Evolutionary conservation across 2,797 vertebrate species (phyloP).

Genomic region (Halcyon smyrnensis): DNA sequence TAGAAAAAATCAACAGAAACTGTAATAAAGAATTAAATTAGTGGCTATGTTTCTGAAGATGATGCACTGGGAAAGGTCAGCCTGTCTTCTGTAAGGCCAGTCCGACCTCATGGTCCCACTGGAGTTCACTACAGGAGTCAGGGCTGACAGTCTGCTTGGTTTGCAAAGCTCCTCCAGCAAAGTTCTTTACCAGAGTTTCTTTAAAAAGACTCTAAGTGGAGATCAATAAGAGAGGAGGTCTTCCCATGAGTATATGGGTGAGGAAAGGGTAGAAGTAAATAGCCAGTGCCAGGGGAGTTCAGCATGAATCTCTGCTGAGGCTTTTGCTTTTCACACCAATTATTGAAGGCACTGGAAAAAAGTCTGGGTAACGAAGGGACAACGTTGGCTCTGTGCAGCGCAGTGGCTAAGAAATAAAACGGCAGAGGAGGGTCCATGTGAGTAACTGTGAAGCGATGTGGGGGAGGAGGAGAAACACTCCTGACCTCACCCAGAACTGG

Average conservation of each 20-base stretch:
- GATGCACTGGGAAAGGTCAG: background rate
- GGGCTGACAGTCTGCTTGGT: background rate
- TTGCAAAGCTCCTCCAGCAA: background rate
- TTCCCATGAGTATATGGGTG: background rate
- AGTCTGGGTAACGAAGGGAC: background rate
- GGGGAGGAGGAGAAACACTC: background rate
- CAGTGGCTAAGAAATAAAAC: background rate
- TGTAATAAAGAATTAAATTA: background rate
- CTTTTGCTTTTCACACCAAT: background rate
- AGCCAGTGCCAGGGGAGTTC: background rate
- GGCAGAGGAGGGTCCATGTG: background rate
- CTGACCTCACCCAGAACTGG: rapidly evolving
- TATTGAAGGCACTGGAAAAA: background rate
- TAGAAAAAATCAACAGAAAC: background rate
- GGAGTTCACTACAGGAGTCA: background rate
- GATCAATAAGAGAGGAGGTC: background rate
- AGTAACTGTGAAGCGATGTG: background rate
- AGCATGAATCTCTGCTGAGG: background rate
- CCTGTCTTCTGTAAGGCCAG: background rate
- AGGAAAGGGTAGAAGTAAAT: background rate
- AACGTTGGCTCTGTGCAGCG: background rate
- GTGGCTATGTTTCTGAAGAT: rapidly evolving
- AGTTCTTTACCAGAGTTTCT: background rate
- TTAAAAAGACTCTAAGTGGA: background rate
- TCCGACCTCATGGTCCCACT: rapidly evolving